phyloP scores from a whole-genome alignment of 2,797 vertebrate genomes.

The Moxostoma hubbsi region DNA sequence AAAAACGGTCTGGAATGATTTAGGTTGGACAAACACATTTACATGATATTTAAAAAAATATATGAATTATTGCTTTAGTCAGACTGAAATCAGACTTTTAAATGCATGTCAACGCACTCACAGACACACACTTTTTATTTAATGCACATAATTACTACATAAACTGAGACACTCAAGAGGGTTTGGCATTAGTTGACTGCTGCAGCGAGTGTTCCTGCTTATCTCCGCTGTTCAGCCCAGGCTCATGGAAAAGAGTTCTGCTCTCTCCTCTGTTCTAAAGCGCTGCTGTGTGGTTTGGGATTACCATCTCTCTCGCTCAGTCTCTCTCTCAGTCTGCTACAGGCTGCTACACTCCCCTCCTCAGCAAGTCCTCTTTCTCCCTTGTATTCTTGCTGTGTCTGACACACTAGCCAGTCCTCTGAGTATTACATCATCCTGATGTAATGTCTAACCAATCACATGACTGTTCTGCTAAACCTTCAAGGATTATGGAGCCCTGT shows the following conservation, averaged over 20 bases:
- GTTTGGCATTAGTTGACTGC: constrained; percentile 48
- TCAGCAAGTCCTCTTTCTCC: constrained; percentile 38
- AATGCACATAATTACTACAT: constrained; percentile 18
- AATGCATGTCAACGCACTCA: not conserved
- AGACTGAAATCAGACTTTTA: too few species aligned
- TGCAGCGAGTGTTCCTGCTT: constrained; percentile 75
- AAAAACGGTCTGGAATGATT: too few species aligned
- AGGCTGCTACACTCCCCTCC: constrained; percentile 29
- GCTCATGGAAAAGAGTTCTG: constrained; percentile 80
- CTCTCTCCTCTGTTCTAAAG: constrained; percentile 80
- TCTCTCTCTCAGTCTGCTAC: constrained; percentile 26
- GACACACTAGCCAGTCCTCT: constrained; percentile 83
- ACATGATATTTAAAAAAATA: too few species aligned
- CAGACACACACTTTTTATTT: not conserved
- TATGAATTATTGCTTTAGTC: too few species aligned
- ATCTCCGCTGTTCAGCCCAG: constrained; percentile 79
- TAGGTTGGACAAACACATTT: too few species aligned
- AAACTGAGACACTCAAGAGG: constrained; percentile 38
- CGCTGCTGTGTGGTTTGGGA: constrained; percentile 82
- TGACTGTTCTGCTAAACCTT: constrained; percentile 83
- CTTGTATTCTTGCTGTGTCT: constrained; percentile 64
- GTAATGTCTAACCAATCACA: constrained; percentile 89
- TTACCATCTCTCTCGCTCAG: constrained; percentile 61
- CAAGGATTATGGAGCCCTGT: constrained; percentile 85
- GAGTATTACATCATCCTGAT: constrained; percentile 93